Percentiles rank a stretch among this genome's conserved stretches.
Evolutionary conservation across 92 coral and sea anemone species (phyloP).

Genomic region (Pocillopora meandrina): DNA sequence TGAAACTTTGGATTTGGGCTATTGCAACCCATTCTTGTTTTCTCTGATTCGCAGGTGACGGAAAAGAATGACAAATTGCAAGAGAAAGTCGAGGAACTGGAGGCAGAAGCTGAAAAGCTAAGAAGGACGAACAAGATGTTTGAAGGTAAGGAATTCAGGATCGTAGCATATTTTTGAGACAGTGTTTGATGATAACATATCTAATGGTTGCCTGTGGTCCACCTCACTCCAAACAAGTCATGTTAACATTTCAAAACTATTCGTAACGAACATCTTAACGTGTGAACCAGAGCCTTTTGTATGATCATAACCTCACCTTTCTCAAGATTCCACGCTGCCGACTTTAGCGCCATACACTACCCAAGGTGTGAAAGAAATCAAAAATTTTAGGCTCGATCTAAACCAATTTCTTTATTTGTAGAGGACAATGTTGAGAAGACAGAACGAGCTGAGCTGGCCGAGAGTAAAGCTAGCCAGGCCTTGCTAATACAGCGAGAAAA

Average conservation of each 20-base stretch:
- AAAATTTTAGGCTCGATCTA: not conserved
- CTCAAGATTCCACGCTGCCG: too few species aligned
- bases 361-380: too few species aligned
- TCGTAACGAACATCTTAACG: too few species aligned
- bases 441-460: constrained; percentile 56
- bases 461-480: constrained; percentile 77
- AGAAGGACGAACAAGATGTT: constrained; percentile 56
- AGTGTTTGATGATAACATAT: too few species aligned
- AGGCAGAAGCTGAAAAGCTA: constrained; percentile 47
- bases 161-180: not conserved
- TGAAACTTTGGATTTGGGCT: not conserved
- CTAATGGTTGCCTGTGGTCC: too few species aligned
- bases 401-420: constrained; percentile 23
- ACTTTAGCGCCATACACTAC: too few species aligned
- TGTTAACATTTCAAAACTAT: too few species aligned
- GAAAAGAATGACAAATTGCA: constrained; percentile 66
- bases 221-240: too few species aligned
- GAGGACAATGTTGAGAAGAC: constrained; percentile 69
- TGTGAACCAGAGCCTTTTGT: too few species aligned
- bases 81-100: constrained; percentile 67
- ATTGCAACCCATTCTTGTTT: not conserved
- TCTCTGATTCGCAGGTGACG: constrained; percentile 50
- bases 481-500: constrained; percentile 70
- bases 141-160: constrained; percentile 52
- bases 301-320: too few species aligned